Evolutionary conservation across 2,888 invertebrate genomes (phyloP).

Genomic region (Andrena minutula): DNA sequence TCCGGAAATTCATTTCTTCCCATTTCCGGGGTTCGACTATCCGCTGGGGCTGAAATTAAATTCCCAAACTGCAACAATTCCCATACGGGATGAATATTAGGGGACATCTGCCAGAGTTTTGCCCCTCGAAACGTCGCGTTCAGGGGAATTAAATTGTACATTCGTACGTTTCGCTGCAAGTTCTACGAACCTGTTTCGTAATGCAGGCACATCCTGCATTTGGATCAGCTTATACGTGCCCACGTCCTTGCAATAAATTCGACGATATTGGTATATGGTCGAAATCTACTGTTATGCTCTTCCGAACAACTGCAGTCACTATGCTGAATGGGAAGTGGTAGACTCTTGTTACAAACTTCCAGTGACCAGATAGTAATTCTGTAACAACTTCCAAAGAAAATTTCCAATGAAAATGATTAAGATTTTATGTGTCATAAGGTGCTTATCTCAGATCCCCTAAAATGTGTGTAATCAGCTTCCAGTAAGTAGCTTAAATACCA

Average conservation of each 20-base stretch:
- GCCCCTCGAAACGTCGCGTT: not conserved
- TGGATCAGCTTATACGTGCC: not conserved
- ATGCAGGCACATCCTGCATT: constrained; percentile 2
- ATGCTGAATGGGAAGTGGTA: not conserved
- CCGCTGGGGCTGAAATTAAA: not conserved
- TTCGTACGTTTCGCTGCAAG: not conserved
- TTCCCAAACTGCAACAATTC: not conserved
- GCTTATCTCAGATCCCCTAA: not conserved
- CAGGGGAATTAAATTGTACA: constrained; percentile 18
- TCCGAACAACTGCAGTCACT: not conserved
- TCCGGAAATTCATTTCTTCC: not conserved
- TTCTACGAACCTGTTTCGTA: not conserved
- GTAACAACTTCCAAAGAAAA: not conserved
- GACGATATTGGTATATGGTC: not conserved
- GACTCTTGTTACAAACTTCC: too few relatives aligned
- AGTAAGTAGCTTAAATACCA: not conserved
- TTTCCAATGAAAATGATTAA: not conserved
- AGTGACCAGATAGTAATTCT: too few relatives aligned
- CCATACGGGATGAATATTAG: not conserved
- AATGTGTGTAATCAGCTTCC: not conserved
- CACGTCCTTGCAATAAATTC: not conserved
- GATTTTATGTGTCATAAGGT: not conserved
- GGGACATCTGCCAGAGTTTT: not conserved
- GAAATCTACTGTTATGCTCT: not conserved
- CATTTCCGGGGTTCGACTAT: not conserved